phyloP scores from a whole-genome alignment of 2,797 vertebrate genomes.

The Malacoraja senta region DNA sequence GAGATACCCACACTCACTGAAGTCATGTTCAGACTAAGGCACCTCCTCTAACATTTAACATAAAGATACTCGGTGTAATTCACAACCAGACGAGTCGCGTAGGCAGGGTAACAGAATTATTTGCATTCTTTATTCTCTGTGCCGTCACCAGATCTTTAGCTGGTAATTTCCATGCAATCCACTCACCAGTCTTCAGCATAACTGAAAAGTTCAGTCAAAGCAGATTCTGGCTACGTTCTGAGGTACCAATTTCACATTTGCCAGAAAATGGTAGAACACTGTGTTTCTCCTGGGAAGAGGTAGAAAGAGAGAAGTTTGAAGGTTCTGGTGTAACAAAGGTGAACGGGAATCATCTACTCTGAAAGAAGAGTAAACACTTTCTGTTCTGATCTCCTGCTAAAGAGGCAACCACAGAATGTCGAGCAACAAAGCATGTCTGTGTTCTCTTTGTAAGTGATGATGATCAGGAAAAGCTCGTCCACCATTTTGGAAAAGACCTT shows the following conservation, averaged over 20 bases:
- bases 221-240: neutral
- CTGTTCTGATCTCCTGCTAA: neutral
- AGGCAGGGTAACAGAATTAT: neutral
- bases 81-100: too few relatives aligned
- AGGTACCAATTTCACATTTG: neutral
- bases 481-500: neutral
- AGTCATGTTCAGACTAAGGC: neutral
- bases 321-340: too few relatives aligned
- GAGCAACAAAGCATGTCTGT: too few relatives aligned
- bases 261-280: neutral
- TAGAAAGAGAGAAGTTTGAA: neutral
- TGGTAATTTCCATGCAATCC: neutral
- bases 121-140: neutral
- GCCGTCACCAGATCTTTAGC: neutral
- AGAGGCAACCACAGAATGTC: neutral
- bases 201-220: neutral
- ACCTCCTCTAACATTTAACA: neutral
- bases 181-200: neutral
- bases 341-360: too few relatives aligned
- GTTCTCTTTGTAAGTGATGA: neutral
- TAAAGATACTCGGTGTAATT: neutral
- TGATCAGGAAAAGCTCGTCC: neutral
- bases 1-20: neutral
- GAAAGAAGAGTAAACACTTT: neutral
- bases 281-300: neutral